phyloP scores from a whole-genome alignment of 2,797 vertebrate genomes.

The Chelonia mydas region DNA sequence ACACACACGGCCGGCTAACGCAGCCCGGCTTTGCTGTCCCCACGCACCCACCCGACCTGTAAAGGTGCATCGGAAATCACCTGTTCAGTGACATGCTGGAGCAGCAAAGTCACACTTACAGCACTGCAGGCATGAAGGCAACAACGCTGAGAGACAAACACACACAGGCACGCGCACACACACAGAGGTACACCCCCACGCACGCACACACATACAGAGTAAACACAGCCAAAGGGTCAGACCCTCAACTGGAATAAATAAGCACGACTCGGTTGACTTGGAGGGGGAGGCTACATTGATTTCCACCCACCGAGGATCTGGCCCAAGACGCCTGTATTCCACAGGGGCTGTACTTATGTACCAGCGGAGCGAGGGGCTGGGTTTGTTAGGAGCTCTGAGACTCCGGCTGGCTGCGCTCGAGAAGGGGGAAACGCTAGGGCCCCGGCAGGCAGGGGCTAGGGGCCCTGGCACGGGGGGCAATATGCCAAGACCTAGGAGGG shows the following conservation, averaged over 20 bases:
- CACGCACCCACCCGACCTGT: background rate
- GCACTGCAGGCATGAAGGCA: background rate
- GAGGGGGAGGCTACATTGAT: background rate
- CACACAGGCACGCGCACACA: no score
- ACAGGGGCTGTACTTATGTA: no score
- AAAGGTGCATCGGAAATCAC: background rate
- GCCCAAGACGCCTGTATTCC: background rate
- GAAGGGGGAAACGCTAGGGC: background rate
- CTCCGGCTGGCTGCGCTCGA: accelerated
- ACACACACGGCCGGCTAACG: background rate
- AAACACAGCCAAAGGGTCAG: background rate
- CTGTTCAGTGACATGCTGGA: background rate
- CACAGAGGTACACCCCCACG: no score
- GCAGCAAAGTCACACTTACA: background rate
- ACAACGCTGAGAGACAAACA: background rate
- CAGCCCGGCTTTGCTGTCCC: no score
- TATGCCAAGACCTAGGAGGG: background rate
- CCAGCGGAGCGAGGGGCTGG: background rate
- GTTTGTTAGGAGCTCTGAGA: background rate
- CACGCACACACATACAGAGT: no score
- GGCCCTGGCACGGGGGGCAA: background rate
- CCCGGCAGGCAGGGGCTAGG: background rate
- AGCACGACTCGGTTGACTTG: background rate
- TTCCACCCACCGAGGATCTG: background rate
- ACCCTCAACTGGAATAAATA: background rate